Evolutionary conservation across 2,113 vertebrate genomes (phyloP).

Genomic region (Anser cygnoides): DNA sequence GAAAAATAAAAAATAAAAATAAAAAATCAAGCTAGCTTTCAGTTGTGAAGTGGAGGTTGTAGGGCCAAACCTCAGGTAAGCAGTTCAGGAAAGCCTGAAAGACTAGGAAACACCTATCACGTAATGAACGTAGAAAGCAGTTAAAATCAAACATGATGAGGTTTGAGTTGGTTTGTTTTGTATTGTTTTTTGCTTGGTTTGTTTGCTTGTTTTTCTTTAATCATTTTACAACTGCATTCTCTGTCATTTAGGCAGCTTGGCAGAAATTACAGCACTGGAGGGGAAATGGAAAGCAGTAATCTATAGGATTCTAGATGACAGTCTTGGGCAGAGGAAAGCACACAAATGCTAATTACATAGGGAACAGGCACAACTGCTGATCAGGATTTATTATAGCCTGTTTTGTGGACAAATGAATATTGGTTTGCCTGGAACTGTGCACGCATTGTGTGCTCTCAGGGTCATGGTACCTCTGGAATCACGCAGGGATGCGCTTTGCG

Average conservation of each 20-base stretch:
- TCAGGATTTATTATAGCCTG: slow-evolving; percentile 58
- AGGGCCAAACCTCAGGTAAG: background rate
- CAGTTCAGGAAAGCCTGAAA: background rate
- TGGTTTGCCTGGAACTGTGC: slow-evolving; percentile 15
- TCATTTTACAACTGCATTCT: background rate
- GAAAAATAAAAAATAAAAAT: background rate
- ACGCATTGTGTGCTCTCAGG: background rate
- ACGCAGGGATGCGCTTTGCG: background rate
- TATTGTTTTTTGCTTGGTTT: background rate
- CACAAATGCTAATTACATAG: slow-evolving; percentile 30
- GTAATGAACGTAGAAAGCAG: background rate
- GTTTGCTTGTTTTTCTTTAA: background rate
- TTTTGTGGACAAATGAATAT: slow-evolving; percentile 48
- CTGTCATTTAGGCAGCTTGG: background rate
- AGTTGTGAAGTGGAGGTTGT: background rate
- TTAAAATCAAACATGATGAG: background rate
- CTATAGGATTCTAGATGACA: background rate
- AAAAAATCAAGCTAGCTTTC: background rate
- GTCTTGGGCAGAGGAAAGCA: slow-evolving; percentile 6
- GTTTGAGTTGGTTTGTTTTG: background rate
- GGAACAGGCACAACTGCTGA: background rate
- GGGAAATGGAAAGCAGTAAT: slow-evolving; percentile 3
- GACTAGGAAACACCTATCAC: background rate
- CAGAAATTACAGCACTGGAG: background rate
- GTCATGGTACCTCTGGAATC: background rate